Conservation (phyloP, 2,797 vertebrate genomes). For the Xerus rutilus region DNA sequence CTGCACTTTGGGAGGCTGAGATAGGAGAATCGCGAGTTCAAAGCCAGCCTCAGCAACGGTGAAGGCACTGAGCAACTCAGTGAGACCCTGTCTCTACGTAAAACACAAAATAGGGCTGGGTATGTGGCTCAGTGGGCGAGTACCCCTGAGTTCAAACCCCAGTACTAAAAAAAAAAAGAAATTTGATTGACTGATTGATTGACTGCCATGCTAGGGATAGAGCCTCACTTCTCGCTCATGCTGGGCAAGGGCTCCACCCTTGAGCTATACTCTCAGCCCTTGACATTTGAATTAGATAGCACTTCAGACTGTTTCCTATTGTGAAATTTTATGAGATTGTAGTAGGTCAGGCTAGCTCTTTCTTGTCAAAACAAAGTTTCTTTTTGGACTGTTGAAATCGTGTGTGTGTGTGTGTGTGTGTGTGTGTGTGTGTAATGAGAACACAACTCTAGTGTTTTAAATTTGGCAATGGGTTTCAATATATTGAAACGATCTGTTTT, state of each 20-base stretch:
- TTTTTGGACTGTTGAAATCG: background rate
- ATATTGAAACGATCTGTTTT: slow-evolving; percentile 10
- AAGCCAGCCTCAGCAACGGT: no score
- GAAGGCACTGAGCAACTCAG: no score
- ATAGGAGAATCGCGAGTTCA: no score
- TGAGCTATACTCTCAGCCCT: no score
- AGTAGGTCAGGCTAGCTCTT: background rate
- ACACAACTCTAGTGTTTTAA: slow-evolving; percentile 13
- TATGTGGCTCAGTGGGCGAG: no score
- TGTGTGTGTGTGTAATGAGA: background rate
- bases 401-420: background rate
- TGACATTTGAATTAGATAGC: background rate
- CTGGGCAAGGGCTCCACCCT: background rate
- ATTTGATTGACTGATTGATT: background rate
- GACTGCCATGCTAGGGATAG: no score
- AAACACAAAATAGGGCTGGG: no score
- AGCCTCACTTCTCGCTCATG: background rate
- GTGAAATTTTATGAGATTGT: background rate
- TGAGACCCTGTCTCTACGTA: no score
- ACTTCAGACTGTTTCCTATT: background rate
- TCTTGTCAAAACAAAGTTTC: background rate
- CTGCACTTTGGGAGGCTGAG: no score
- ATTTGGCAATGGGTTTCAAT: background rate
- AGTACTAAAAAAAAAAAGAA: no score
- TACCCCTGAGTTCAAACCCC: no score